Base-by-base conservation (phyloP, 2,113 vertebrate genomes). In the Eulemur macaco region DNA sequence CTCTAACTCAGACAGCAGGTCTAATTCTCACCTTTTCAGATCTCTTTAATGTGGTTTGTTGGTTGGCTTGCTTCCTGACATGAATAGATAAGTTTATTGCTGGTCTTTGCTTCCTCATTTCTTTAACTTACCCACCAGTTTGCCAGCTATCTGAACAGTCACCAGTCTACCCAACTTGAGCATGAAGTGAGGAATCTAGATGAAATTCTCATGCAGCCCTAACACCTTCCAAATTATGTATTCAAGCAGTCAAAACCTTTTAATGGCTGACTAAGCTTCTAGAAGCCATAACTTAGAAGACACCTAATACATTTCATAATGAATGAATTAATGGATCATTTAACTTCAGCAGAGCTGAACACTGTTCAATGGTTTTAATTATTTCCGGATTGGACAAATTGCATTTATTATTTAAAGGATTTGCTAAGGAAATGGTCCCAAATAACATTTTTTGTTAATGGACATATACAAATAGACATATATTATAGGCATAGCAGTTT, bases 321-420 rank as follows among this genome's bases (percentile, higher is more conserved):
- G 21, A 54, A 60, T 80, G 45, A 95, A 91, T 87, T 69, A 89
- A 56, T 42, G 29, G 15, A 54, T 94, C 74, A 94, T 76, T 95
- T 90, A 52, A 74, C 27, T 87, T 73, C 23, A 77, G 58, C 20
- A 73, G 37, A 64, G 21, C 14, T 54, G 37, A 96, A 87, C 10
- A 71, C 25, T 27, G 23, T n/a, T 90, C 50, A 71, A 6, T 84
- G 52, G 18, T 68, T 95, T 60, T 81, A 45, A 87, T 92, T 77
- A 37, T 86, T 69, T 91, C 8, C 13, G 56, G 13, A 87, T 78
- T 94, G 63, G 31, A 87, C 2, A 80, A 84, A 90, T n/a, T 76
- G 20, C 23, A 60, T 52, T 93, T 81, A 52, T 54, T 92, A 54
- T 86, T 92, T 83, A 15, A 15, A 89, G 25, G 4, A 88, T 80